Evolutionary conservation across 2,797 vertebrate species (phyloP), one percentile per base, ranked within the genome.

Genomic region (Borostomias antarcticus): DNA sequence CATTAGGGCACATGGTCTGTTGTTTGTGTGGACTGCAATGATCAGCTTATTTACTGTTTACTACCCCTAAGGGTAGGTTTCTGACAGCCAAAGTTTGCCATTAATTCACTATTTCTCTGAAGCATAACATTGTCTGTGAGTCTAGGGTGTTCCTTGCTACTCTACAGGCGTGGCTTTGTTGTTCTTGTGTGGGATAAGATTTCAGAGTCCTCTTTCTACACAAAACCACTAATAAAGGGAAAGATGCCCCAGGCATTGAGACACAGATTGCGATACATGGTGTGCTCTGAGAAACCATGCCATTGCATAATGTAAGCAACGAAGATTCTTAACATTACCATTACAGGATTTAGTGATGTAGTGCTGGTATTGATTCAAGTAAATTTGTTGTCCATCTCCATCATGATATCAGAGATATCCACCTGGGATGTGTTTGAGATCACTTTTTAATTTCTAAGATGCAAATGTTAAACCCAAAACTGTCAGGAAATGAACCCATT

Each of bases 231-330:
- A 37, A 67, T 63, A 68, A 77, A 73, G 68, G 71, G 64, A 69
- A 51, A 40, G 1, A 23, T n/a, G 73, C 77, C 73, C 66, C 57
- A 2, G 80, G 77, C 73, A 23, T 5, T 10, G 64, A 62, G 74
- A 72, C 65, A 56, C 6, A 17, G 2, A 57, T 61, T 70, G 66
- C 19, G 50, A 77, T 77, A 70, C 62, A 66, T 64, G 59, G 59
- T 57, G 45, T 70, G 33, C 30, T 45, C 58, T 51, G 58, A 53
- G 52, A 65, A 72, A 62, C 66, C 13, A 40, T 40, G 33, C 61
- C 19, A 33, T 85, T 85, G 66, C 80, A 66, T 77, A 85, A 84
- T 76, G 69, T 72, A 75, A 72, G 72, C 58, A 73, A 59, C 72
- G 65, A n/a, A 32, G 25, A 64, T 64, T 69, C 8, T 25, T n/a